Conservation (phyloP, 2,113 vertebrate genomes). For the Bostrychus sinensis region DNA sequence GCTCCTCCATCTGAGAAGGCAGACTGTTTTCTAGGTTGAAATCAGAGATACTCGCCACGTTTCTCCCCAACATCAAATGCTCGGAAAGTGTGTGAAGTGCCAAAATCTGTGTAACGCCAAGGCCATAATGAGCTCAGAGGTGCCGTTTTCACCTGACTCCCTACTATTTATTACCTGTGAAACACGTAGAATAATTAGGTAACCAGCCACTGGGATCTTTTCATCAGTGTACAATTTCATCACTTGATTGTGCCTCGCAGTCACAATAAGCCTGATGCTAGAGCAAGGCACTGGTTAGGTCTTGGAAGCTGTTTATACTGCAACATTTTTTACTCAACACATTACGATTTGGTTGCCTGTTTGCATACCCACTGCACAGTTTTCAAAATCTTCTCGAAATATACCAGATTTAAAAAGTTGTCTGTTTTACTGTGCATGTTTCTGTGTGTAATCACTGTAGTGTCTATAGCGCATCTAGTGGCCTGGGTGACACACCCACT, state of each 20-base stretch:
- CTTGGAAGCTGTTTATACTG: conserved; percentile 19
- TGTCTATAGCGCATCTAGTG: too few relatives aligned
- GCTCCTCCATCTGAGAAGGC: conserved; percentile 19
- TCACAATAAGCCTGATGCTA: conserved; percentile 15
- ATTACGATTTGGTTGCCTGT: neutral
- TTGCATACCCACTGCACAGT: too few relatives aligned
- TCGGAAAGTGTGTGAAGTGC: conserved; percentile 57
- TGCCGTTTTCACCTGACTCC: conserved; percentile 49
- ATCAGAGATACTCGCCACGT: conserved; percentile 55
- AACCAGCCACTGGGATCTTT: conserved; percentile 35
- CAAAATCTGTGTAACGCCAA: conserved; percentile 31
- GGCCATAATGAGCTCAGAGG: conserved; percentile 64
- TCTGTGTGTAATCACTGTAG: too few relatives aligned
- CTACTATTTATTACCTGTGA: conserved; percentile 54
- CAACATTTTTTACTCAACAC: neutral
- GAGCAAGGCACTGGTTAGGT: conserved; percentile 3
- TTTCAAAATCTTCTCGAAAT: too few relatives aligned
- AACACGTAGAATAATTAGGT: conserved; percentile 55
- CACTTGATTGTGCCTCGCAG: conserved; percentile 44
- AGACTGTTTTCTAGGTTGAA: conserved; percentile 27
- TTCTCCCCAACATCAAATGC: conserved; percentile 64
- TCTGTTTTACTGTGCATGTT: too few relatives aligned
- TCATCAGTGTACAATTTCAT: conserved; percentile 57
- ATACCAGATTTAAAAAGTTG: too few relatives aligned
- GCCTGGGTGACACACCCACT: too few relatives aligned